These are phyloP conservation scores for Dryomyza anilis DNA, from an alignment of 2,888 invertebrate species.

Conservation along the genomic window DNA sequence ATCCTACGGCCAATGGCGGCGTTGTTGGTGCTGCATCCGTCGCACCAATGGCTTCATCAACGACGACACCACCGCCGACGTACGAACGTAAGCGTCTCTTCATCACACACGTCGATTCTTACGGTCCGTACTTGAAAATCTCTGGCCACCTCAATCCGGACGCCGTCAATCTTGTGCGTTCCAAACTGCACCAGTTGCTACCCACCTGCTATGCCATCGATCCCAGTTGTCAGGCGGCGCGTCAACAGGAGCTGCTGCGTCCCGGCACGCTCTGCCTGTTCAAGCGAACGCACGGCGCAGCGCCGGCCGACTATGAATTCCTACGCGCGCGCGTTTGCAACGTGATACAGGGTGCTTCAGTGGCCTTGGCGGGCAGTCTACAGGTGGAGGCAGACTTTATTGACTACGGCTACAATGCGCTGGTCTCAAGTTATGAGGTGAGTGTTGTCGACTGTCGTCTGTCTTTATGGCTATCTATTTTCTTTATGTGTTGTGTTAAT, in stretches of 20 bases:
- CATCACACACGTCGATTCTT: slow-evolving; percentile 70
- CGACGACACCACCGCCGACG: not conserved
- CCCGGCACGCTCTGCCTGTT: slow-evolving; percentile 51
- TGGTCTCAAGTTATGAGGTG: slow-evolving; percentile 64
- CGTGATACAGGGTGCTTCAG: slow-evolving; percentile 31
- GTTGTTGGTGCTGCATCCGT: not conserved
- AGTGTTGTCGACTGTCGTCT: slow-evolving; percentile 46
- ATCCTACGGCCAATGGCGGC: slow-evolving; percentile 6
- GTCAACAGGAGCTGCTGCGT: slow-evolving; percentile 47
- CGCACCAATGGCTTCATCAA: not conserved
- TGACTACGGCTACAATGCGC: slow-evolving; percentile 72
- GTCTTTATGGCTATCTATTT: slow-evolving; percentile 6
- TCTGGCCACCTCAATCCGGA: slow-evolving; percentile 68
- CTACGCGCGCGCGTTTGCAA: slow-evolving; percentile 59
- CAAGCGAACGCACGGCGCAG: slow-evolving; percentile 59
- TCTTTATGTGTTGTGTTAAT: not conserved
- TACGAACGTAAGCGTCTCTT: slow-evolving; percentile 30
- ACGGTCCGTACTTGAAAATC: slow-evolving; percentile 72
- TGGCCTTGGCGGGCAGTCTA: slow-evolving; percentile 54
- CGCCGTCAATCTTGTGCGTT: slow-evolving; percentile 49
- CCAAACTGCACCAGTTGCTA: slow-evolving; percentile 49
- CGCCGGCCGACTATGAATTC: slow-evolving; percentile 50
- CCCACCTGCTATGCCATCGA: slow-evolving; percentile 51
- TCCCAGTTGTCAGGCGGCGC: slow-evolving; percentile 46
- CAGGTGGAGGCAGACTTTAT: slow-evolving; percentile 70